Percentiles rank a stretch among this genome's conserved stretches.
Conservation (phyloP, 2,888 invertebrate genomes). For the Theretra japonica region DNA sequence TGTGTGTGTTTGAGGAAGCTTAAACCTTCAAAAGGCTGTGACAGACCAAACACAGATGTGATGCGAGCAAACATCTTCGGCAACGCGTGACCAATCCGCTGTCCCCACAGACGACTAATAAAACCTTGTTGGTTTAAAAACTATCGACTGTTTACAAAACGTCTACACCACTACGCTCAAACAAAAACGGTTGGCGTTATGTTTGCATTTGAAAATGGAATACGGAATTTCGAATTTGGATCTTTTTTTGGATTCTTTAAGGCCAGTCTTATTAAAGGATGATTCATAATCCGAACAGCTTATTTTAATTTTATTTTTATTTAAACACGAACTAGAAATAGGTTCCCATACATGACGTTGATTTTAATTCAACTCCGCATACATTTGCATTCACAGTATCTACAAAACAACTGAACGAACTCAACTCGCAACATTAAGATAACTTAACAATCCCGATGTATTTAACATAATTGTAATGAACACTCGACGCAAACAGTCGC, state of each 20-base stretch:
- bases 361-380: slow-evolving; percentile 2
- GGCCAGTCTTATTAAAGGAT: slow-evolving; percentile 9
- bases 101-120: slow-evolving; percentile 63
- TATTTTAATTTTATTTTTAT: not conserved
- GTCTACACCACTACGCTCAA: slow-evolving; percentile 54
- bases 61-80: slow-evolving; percentile 69
- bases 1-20: slow-evolving; percentile 72
- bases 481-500: slow-evolving; percentile 42
- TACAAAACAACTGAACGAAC: slow-evolving; percentile 27
- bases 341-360: not conserved
- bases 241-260: slow-evolving; percentile 37
- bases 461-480: slow-evolving; percentile 31
- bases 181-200: slow-evolving; percentile 38
- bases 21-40: slow-evolving; percentile 74
- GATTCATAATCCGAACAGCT: not conserved
- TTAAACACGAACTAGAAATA: not conserved
- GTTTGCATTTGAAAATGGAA: slow-evolving; percentile 48
- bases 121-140: slow-evolving; percentile 67
- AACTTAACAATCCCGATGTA: slow-evolving; percentile 26
- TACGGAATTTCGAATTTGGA: slow-evolving; percentile 37
- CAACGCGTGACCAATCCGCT: slow-evolving; percentile 66
- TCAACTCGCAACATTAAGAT: slow-evolving; percentile 24
- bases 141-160: slow-evolving; percentile 57
- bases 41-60: slow-evolving; percentile 81
- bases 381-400: slow-evolving; percentile 22